A percentile compares a stretch with the other conserved stretches of the same genome.
phyloP scores from a whole-genome alignment of 1,140 invertebrate species.

The Drosophila kepulauana region DNA sequence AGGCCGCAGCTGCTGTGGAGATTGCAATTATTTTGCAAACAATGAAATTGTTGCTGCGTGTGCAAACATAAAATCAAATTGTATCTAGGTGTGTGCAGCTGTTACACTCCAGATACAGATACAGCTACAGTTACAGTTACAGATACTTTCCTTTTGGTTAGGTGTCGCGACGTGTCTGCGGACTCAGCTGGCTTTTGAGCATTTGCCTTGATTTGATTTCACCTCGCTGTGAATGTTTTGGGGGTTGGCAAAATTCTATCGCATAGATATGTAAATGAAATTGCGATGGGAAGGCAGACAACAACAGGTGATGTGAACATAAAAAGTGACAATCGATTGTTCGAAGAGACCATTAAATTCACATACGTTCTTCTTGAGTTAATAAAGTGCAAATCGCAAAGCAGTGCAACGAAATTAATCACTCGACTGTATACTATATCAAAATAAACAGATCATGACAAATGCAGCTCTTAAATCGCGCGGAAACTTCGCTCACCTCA shows the following conservation, averaged over 20 bases:
- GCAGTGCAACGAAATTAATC: constrained; percentile 70
- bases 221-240: not conserved
- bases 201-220: constrained; percentile 81
- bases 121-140: constrained; percentile 34
- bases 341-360: constrained; percentile 37
- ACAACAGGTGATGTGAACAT: constrained; percentile 78
- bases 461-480: constrained; percentile 72
- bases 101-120: constrained; percentile 43
- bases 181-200: constrained; percentile 58
- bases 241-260: constrained; percentile 44
- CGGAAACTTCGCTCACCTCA: constrained; percentile 42
- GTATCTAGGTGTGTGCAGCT: constrained; percentile 68
- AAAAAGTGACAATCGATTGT: constrained; percentile 67
- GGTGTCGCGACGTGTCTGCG: constrained; percentile 50
- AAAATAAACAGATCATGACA: constrained; percentile 83
- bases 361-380: constrained; percentile 47
- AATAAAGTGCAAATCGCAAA: constrained; percentile 73
- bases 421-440: constrained; percentile 67
- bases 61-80: constrained; percentile 84
- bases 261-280: constrained; percentile 67
- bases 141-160: constrained; percentile 36
- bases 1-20: constrained; percentile 68
- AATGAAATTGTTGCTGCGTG: constrained; percentile 83
- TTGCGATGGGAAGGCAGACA: constrained; percentile 26
- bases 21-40: constrained; percentile 83